Conservation (phyloP, 2,888 invertebrate species). For the Mesochorus sp. region DNA sequence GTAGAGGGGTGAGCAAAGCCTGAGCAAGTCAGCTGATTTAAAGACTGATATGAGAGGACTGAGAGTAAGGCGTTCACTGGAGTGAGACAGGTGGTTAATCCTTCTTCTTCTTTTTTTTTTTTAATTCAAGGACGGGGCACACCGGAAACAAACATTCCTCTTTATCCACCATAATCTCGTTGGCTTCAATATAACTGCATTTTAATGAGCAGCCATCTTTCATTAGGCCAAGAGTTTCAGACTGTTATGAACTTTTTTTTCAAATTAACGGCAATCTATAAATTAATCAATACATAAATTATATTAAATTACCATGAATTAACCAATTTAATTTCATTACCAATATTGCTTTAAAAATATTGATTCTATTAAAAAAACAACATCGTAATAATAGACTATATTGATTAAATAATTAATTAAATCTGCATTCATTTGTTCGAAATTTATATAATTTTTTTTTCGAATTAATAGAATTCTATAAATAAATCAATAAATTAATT, state of each 20-base stretch:
- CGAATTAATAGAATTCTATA: background rate
- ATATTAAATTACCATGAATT: background rate
- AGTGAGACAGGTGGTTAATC: conserved; percentile 40
- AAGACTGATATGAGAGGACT: conserved; percentile 49
- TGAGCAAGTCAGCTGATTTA: conserved; percentile 48
- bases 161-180: conserved; percentile 23
- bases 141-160: conserved; percentile 32
- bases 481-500: background rate
- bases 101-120: conserved; percentile 12
- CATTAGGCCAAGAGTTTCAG: background rate
- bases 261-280: background rate
- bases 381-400: no score
- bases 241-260: background rate
- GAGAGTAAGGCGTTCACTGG: conserved; percentile 41
- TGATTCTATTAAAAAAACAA: no score
- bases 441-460: background rate
- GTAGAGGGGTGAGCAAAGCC: background rate
- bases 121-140: conserved; percentile 42
- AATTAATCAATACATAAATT: background rate
- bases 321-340: no score
- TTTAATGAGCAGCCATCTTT: conserved; percentile 4
- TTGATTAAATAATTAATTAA: no score
- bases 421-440: no score
- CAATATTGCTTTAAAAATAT: no score
- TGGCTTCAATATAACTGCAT: background rate